Evolutionary conservation across 2,888 invertebrate genomes (phyloP), one percentile per base, ranked within the genome.

Genomic region (Ceraclea dissimilis): DNA sequence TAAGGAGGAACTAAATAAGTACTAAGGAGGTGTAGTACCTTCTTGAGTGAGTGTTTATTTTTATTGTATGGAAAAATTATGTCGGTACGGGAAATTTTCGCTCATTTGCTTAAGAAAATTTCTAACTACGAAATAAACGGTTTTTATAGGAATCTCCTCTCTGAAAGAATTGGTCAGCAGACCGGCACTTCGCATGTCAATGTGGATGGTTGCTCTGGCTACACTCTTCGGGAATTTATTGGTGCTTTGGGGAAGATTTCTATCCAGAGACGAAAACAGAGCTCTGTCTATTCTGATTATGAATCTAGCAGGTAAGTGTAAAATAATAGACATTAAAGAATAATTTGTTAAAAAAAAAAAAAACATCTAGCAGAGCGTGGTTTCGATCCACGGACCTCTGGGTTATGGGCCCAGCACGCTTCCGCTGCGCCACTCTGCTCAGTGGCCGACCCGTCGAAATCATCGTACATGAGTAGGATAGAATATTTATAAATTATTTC

Each of bases 321-420:
- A 26, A 6, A 26, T n/a, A n/a, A n/a, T n/a, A n/a, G n/a, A 6
- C 6, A 22, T 49, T n/a, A n/a, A 17, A 48, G 13, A 18, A 48
- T 5, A 48, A 8, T 48, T 19, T 6, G 2, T 48, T 19, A 48
- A 48, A 44, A 47, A 47, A 22, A 49, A 57, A 44, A 54, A 56
- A 52, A 49, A 49, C 33, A 39, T 13, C n/a, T 84, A 84, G 84
- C 84, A 84, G 84, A 84, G 85, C 87, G 85, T 87, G 85, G 86
- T 87, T 87, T 88, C 87, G 85, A 86, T 87, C 86, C 85, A 88
- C 89, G 88, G 88, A 89, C 85, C 88, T 89, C 88, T 89, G 88
- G 88, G 85, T 86, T 86, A 86, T 86, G 85, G 84, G 85, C 85
- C 85, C 84, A 85, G 84, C 85, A 85, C 84, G 84, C 85, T 83